phyloP scores from a whole-genome alignment of 1,140 invertebrate species.

The Megathymus violae region DNA sequence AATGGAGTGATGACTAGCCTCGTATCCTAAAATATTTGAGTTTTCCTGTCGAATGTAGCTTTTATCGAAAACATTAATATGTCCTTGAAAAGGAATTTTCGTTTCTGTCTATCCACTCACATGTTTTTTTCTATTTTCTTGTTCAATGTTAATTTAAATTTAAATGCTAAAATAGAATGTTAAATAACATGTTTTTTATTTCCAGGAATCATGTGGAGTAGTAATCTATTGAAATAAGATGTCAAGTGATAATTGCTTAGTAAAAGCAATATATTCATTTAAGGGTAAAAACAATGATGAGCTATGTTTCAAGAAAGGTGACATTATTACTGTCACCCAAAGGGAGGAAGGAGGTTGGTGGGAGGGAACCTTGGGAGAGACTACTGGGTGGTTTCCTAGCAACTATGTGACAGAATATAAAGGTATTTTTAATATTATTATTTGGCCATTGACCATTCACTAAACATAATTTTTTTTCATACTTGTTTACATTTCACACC shows the following conservation, averaged over 20 bases:
- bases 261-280: slow-evolving; percentile 96
- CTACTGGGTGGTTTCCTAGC: slow-evolving; percentile 99
- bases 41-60: not conserved
- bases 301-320: slow-evolving; percentile 97
- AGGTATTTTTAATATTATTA: slow-evolving; percentile 64
- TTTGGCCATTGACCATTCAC: no score
- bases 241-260: slow-evolving; percentile 88
- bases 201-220: slow-evolving; percentile 56
- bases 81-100: not conserved
- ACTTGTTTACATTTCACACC: no score
- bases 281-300: slow-evolving; percentile 99
- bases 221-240: slow-evolving; percentile 71
- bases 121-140: slow-evolving; percentile 17
- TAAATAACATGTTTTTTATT: slow-evolving; percentile 26
- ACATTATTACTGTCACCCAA: slow-evolving; percentile 98
- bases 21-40: slow-evolving; percentile 15
- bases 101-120: not conserved
- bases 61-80: not conserved
- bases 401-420: slow-evolving; percentile 97
- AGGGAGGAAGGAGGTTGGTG: slow-evolving; percentile 97
- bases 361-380: slow-evolving; percentile 97
- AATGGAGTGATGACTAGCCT: not conserved
- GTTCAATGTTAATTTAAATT: not conserved
- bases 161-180: not conserved
- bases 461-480: no score